These are phyloP conservation scores for Digitonthophagus gazella DNA, from an alignment of 2,888 invertebrate genomes.

Conservation along the genomic window DNA sequence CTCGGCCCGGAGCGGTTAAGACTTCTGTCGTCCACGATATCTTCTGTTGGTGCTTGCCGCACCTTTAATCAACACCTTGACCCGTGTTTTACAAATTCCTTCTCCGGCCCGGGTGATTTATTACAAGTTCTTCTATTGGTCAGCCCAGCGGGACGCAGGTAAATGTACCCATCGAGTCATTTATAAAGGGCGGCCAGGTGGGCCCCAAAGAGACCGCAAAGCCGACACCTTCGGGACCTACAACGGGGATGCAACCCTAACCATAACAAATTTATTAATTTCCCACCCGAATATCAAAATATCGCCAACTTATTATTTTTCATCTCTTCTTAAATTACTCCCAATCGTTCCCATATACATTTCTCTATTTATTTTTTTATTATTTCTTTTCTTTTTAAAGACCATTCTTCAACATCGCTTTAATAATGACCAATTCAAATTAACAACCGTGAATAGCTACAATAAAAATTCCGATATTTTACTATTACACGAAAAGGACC, in stretches of 20 bases:
- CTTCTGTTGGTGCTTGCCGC: slow-evolving; percentile 42
- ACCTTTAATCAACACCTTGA: slow-evolving; percentile 51
- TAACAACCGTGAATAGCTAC: not conserved
- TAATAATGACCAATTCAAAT: not conserved
- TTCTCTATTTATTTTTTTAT: too few species aligned
- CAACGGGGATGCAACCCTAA: slow-evolving; percentile 39
- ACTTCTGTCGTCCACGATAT: slow-evolving; percentile 37
- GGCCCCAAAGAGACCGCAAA: slow-evolving; percentile 41
- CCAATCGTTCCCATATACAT: too few species aligned
- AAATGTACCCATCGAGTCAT: slow-evolving; percentile 44
- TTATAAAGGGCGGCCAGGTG: slow-evolving; percentile 44
- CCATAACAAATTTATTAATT: slow-evolving; percentile 44
- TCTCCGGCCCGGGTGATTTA: slow-evolving; percentile 51
- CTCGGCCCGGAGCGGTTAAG: slow-evolving; percentile 37
- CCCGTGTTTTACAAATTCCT: slow-evolving; percentile 50
- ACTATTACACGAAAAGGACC: too few species aligned
- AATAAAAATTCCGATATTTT: not conserved
- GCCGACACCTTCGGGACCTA: slow-evolving; percentile 33
- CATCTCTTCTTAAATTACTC: too few species aligned
- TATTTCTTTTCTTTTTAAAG: not conserved
- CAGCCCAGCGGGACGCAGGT: slow-evolving; percentile 46
- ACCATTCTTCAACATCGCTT: not conserved
- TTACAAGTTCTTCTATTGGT: slow-evolving; percentile 50
- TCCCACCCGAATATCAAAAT: slow-evolving; percentile 33
- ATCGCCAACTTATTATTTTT: slow-evolving; percentile 29